Base-by-base conservation (phyloP, 2,113 vertebrate species). In the Aptenodytes forsteri region DNA sequence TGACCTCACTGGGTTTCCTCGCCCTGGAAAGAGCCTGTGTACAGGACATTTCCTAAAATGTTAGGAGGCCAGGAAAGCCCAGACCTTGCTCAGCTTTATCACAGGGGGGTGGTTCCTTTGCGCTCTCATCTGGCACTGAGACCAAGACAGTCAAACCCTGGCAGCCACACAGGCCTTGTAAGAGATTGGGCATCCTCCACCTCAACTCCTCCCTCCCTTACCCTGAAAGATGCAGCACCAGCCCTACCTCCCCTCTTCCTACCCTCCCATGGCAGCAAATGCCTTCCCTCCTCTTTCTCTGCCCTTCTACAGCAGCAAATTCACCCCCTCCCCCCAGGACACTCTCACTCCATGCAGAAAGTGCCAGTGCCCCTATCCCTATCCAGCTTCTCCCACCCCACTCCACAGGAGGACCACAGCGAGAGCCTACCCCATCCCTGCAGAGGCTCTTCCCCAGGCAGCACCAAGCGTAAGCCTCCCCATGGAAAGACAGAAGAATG, bases 391-490 rank as follows among this genome's bases (percentile, higher is more conserved):
- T 44, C 42, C 55, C 79, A 66, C 46, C 20, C 27, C 30, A 47
- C 16, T 17, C 2, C 23, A 61, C 49, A 12, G 46, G 22, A 54
- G 46, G 22, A 54, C 20, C 23, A 66, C 3, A 5, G 58, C 14
- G 38, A 50, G 34, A 49, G 2, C 32, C 49, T 36, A 10, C 38
- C 32, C 16, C 0, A 0, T n/a, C n/a, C 71, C 58, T 4, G 1
- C 22, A 13, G 11, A 42, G 17, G 46, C 34, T 66, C 29, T 40
- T 67, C 55, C 30, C 30, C 1, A 5, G 50, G 55, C 25, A 78
- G 27, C 55, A 52, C 30, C 36, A 38, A 1, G 3, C 1, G 1
- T 16, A 40, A 73, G 30, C 42, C 20, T 34, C 26, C 12, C 22
- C 5, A 1, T 3, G 1, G 58, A 44, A 77, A 77, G 56, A 22